phyloP scores from a whole-genome alignment of 2,797 vertebrate species.

The Poeciliopsis gracilis region DNA sequence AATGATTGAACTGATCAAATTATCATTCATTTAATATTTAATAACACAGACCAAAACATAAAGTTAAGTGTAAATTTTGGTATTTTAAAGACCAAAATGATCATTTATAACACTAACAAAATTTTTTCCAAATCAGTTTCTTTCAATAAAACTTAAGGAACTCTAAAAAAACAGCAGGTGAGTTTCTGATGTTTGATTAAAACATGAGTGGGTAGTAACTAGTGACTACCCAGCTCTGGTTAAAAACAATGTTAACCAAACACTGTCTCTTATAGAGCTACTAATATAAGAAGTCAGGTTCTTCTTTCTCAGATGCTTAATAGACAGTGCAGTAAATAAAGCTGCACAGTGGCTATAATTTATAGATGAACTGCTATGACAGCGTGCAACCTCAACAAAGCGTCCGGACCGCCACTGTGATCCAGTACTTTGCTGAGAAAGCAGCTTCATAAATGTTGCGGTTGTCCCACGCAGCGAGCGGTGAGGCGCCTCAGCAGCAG shows the following conservation, averaged over 20 bases:
- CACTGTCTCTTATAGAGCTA: not conserved
- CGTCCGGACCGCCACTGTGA: not conserved
- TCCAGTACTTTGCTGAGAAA: slow-evolving; percentile 46
- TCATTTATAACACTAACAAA: no score
- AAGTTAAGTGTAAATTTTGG: no score
- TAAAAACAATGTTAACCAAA: not conserved
- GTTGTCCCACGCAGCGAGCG: slow-evolving; percentile 8
- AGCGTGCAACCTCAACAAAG: slow-evolving; percentile 35
- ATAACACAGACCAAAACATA: no score
- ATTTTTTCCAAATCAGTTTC: no score
- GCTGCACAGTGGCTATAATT: not conserved
- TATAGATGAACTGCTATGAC: not conserved
- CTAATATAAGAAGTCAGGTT: not conserved
- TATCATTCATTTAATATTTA: no score
- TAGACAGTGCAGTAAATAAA: not conserved
- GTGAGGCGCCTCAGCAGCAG: slow-evolving; percentile 23
- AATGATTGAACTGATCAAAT: no score
- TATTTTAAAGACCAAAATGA: no score
- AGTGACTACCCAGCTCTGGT: not conserved
- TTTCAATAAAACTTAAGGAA: no score
- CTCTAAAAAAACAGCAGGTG: no score
- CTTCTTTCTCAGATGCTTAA: not conserved
- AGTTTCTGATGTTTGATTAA: no score
- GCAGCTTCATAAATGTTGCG: slow-evolving; percentile 29
- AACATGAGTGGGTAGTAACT: not conserved